Evolutionary conservation across 2,797 vertebrate genomes (phyloP), one percentile per base, ranked within the genome.

Genomic region (Chelon labrosus): DNA sequence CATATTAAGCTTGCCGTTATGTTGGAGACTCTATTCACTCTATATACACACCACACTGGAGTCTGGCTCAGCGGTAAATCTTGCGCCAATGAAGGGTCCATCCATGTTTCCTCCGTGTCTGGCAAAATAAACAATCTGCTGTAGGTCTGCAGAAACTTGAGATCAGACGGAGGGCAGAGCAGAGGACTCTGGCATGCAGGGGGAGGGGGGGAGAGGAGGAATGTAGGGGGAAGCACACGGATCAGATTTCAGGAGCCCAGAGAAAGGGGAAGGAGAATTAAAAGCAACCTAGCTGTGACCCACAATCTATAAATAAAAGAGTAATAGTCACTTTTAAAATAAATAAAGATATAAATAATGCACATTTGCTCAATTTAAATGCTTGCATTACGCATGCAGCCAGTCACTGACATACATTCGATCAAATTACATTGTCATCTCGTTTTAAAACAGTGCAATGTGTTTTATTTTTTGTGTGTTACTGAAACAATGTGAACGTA

Each of bases 91-190:
- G 89, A 89, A 75, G 63, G 80, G 89, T 82, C 84, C 88, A 89
- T 80, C 85, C 84, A 57, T 77, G 87, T 85, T 90, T 90, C 81
- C 88, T 84, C 83, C 75, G 68, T 75, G 85, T 90, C 89, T 84
- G 82, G 92, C 90, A 95, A 95, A 73, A 93, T 94, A 97, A 97
- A 97, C 95, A 96, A 85, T 95, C 90, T 94, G 96, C 95, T 97
- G 96, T 96, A 96, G 96, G 96, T 97, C 96, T 93, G 83, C 90
- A 93, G 89, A 94, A 89, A 92, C 88, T 79, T 82, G 90, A 92
- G 91, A 94, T 86, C 91, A 93, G 90, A 87, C 88, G 84, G 91
- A 94, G 88, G 85, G 82, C 87, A 88, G 89, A 88, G 78, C 57
- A 75, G 83, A 93, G 94, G 84, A 59, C 66, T 88, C 84, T 75